Evolutionary conservation across 37 sponge, comb jelly and placozoan species (phyloP), one percentile per base, ranked within the genome.

Genomic region (Mnemiopsis leidyi): DNA sequence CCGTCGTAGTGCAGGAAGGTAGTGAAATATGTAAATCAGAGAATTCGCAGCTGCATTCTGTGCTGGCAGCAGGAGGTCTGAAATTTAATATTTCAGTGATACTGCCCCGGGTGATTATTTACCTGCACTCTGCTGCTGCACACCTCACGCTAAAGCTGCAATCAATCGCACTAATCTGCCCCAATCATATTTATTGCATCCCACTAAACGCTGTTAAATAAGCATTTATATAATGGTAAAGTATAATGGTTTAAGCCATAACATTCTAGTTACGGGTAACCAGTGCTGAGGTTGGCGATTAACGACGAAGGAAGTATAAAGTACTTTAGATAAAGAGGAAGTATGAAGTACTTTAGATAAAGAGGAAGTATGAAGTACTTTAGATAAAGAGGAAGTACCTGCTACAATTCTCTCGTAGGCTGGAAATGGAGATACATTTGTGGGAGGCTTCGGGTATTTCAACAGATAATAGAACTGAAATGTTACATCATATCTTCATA

Each of bases 31-130:
- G 90, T 85, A 85, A 13, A 85, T 39, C 30, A 37, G 25, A 39
- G 90, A 85, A 39, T 85, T 85, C 38, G 90, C 90, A 40, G 61
- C 90, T 23, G 90, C 90, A 85, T 85, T 85, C 28, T 39, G 90
- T 5, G 90, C 90, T 39, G 90, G 90, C 23, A 85, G 61, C 7
- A 85, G 61, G 2, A 85, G 29, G 39, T 85, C 90, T 85, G 90
- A 20, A 33, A 71, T n/a, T n/a, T n/a, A n/a, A n/a, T 13, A 21
- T 20, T 21, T 13, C 13, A 67, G 68, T 67, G 68, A 20, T 67
- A 67, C 68, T 67, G 20, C 13, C 20, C n/a, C n/a, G n/a, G n/a
- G n/a, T n/a, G n/a, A 67, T 13, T 67, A 20, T 67, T 67, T 67
- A 67, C 68, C 68, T 67, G 68, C 68, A n/a, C n/a, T n/a, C n/a